These are phyloP conservation scores for Amphimedon queenslandica DNA, from an alignment of 37 sponge, comb jelly and placozoan species.

Conservation along the genomic window DNA sequence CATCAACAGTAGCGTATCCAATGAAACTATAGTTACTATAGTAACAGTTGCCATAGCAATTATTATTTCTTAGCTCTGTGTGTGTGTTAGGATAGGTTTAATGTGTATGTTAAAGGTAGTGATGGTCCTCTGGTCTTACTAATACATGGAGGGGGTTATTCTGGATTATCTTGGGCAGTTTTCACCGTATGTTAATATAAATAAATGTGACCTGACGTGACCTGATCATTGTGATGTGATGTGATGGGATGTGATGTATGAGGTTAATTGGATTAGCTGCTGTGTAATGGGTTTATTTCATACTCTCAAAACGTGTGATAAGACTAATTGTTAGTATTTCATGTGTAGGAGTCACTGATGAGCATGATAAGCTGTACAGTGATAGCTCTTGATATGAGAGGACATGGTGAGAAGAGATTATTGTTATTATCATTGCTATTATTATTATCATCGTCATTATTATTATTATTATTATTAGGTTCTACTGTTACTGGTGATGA, in stretches of 20 bases:
- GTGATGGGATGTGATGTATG: background rate
- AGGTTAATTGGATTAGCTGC: too few species aligned
- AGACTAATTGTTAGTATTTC: slow-evolving; percentile 2
- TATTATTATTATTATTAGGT: too few species aligned
- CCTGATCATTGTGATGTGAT: slow-evolving; percentile 7
- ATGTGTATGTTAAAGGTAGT: slow-evolving; percentile 76
- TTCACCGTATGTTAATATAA: slow-evolving; percentile 64
- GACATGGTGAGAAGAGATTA: slow-evolving; percentile 60
- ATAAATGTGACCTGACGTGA: background rate
- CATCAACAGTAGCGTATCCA: slow-evolving; percentile 64
- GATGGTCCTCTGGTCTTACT: slow-evolving; percentile 82
- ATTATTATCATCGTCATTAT: background rate
- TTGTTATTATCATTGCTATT: too few species aligned
- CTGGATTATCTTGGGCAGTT: slow-evolving; percentile 92
- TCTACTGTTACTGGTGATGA: slow-evolving; percentile 61
- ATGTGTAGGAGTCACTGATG: slow-evolving; percentile 26
- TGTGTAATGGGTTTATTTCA: too few species aligned
- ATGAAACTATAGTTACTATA: background rate
- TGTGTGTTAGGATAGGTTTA: slow-evolving; percentile 39
- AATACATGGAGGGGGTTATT: slow-evolving; percentile 97
- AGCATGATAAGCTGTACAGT: slow-evolving; percentile 51
- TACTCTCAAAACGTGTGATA: too few species aligned
- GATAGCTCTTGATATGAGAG: slow-evolving; percentile 75
- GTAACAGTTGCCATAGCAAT: background rate
- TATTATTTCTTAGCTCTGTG: background rate